Evolutionary conservation across 2,797 vertebrate species (phyloP).

Genomic region (Oreochromis mossambicus): DNA sequence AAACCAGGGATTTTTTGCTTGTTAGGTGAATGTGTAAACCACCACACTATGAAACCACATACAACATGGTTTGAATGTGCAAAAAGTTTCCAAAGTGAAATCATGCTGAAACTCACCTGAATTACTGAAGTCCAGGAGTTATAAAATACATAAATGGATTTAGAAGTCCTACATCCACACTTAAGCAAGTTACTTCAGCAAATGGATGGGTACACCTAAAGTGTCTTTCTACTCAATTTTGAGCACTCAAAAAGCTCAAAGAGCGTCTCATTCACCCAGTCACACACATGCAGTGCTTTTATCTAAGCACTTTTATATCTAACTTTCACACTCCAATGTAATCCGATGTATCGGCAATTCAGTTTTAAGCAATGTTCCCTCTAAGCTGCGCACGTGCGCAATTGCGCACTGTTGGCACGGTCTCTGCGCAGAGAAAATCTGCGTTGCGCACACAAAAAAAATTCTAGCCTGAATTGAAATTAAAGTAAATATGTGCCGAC

Average conservation of each 20-base stretch:
- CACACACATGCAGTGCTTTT: not conserved
- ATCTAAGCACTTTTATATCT: not conserved
- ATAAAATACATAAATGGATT: not conserved
- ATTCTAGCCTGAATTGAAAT: too few species aligned
- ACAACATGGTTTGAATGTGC: not conserved
- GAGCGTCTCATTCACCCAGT: not conserved
- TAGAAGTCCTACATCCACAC: not conserved
- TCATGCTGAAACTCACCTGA: not conserved
- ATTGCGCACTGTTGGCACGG: too few species aligned
- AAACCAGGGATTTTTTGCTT: not conserved
- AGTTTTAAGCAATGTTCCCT: too few species aligned
- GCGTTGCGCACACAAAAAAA: too few species aligned
- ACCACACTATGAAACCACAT: not conserved
- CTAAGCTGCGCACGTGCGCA: too few species aligned
- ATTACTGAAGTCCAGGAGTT: not conserved
- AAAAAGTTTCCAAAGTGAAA: not conserved
- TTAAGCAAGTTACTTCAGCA: not conserved
- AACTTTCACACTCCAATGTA: not conserved
- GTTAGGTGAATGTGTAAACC: not conserved
- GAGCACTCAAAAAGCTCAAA: not conserved
- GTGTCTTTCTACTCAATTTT: not conserved
- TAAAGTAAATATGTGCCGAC: too few species aligned
- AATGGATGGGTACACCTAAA: not conserved
- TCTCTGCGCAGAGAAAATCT: too few species aligned
- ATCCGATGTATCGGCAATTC: not conserved